Conservation (phyloP, 2,888 invertebrate genomes). For the Pachliopta kotzebuea region DNA sequence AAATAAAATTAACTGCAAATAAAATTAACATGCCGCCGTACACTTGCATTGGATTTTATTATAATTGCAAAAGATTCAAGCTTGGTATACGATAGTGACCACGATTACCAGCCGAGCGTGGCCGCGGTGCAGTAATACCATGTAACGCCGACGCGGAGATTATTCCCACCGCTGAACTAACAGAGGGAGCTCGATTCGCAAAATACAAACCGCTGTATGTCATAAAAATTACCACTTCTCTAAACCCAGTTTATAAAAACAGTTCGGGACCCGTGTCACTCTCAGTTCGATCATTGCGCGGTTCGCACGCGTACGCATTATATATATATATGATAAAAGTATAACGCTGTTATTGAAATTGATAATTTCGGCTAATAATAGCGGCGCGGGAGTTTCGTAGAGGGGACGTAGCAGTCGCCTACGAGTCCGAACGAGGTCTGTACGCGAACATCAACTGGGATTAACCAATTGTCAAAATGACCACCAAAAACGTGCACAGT, state of each 20-base stretch:
- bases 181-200: constrained; percentile 37
- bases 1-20: neutral
- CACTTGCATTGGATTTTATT: constrained; percentile 3
- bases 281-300: constrained; percentile 51
- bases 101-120: constrained; percentile 17
- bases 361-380: constrained; percentile 46
- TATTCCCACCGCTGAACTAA: constrained; percentile 32
- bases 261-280: constrained; percentile 52
- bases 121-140: constrained; percentile 22
- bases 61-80: constrained; percentile 10
- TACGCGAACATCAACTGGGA: constrained; percentile 33
- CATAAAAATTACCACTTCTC: constrained; percentile 52
- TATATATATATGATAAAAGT: constrained; percentile 44
- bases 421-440: constrained; percentile 41
- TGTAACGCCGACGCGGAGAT: constrained; percentile 17
- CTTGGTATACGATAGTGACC: constrained; percentile 8
- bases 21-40: neutral
- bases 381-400: constrained; percentile 52
- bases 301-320: constrained; percentile 57
- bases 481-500: constrained; percentile 52
- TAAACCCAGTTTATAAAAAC: constrained; percentile 48
- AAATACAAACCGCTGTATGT: constrained; percentile 49
- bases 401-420: constrained; percentile 56
- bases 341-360: constrained; percentile 33
- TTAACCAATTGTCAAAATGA: constrained; percentile 43